Conservation (phyloP, 2,888 invertebrate species). For the Barypeithes pellucidus region DNA sequence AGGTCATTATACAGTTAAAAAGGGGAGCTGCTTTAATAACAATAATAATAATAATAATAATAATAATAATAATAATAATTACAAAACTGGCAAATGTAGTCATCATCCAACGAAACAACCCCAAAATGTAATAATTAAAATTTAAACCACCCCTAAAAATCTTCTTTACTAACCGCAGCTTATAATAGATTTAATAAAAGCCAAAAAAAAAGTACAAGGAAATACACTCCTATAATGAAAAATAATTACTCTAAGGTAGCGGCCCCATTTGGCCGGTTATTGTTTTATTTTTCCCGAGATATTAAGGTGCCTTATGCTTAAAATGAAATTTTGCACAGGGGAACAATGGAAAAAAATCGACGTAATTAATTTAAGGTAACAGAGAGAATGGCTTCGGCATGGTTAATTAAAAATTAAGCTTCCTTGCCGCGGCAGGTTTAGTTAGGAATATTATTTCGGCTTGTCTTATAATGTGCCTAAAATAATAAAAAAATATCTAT, state of each 20-base stretch:
- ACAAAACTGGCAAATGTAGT: too few species aligned
- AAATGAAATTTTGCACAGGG: slow-evolving; percentile 26
- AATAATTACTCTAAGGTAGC: slow-evolving; percentile 21
- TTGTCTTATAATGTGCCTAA: background rate
- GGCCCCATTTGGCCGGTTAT: slow-evolving; percentile 22
- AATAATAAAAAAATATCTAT: background rate
- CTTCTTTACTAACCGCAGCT: background rate
- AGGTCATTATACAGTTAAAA: too few species aligned
- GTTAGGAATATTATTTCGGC: slow-evolving; percentile 13
- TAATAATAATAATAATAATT: too few species aligned
- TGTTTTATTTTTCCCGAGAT: slow-evolving; percentile 24
- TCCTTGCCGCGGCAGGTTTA: slow-evolving; percentile 4
- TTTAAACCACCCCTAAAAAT: background rate
- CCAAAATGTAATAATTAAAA: background rate
- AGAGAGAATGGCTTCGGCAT: slow-evolving; percentile 17
- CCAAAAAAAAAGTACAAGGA: slow-evolving; percentile 8
- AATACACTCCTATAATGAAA: slow-evolving; percentile 22
- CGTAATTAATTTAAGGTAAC: slow-evolving; percentile 33
- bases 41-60: too few species aligned
- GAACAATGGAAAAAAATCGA: slow-evolving; percentile 32
- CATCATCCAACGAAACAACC: too few species aligned
- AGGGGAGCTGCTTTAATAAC: too few species aligned
- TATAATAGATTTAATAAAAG: slow-evolving; percentile 17
- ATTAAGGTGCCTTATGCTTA: slow-evolving; percentile 27
- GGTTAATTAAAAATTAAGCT: slow-evolving; percentile 33